These are phyloP conservation scores for Myotis lucifugus DNA, from an alignment of 2,113 vertebrate genomes.

Conservation along the genomic window DNA sequence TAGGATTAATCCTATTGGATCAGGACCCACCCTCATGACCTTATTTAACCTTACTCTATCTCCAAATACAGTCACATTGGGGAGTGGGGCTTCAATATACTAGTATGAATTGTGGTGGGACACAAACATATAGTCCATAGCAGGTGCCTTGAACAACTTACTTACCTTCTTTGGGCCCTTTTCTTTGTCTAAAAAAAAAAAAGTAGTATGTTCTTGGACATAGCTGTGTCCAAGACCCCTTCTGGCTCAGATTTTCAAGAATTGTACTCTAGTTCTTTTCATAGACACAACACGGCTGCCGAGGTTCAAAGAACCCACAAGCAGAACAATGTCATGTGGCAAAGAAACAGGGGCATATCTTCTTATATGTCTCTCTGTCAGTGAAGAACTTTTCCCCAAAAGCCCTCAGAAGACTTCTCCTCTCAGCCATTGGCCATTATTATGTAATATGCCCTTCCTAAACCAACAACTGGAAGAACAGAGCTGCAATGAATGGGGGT, in stretches of 20 bases:
- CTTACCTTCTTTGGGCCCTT: neutral
- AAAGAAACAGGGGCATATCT: neutral
- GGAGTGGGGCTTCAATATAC: neutral
- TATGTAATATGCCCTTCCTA: neutral
- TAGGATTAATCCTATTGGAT: neutral
- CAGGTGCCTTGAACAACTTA: neutral
- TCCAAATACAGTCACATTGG: neutral
- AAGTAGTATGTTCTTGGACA: neutral
- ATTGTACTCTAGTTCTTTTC: neutral
- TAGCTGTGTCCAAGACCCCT: neutral
- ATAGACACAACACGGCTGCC: neutral
- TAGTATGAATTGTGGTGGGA: neutral
- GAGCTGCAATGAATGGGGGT: neutral
- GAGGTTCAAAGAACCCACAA: neutral
- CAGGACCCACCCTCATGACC: neutral
- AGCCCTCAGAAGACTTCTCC: neutral
- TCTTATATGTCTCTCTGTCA: neutral
- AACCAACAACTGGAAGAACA: neutral
- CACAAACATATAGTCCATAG: neutral
- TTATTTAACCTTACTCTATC: neutral
- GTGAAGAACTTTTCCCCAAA: neutral
- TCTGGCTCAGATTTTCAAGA: neutral
- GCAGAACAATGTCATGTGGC: neutral
- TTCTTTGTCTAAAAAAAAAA: neutral
- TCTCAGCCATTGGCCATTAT: neutral